Percentiles rank a stretch among this genome's conserved stretches.
Conservation (phyloP, 2,888 invertebrate genomes). For the Cancer borealis region DNA sequence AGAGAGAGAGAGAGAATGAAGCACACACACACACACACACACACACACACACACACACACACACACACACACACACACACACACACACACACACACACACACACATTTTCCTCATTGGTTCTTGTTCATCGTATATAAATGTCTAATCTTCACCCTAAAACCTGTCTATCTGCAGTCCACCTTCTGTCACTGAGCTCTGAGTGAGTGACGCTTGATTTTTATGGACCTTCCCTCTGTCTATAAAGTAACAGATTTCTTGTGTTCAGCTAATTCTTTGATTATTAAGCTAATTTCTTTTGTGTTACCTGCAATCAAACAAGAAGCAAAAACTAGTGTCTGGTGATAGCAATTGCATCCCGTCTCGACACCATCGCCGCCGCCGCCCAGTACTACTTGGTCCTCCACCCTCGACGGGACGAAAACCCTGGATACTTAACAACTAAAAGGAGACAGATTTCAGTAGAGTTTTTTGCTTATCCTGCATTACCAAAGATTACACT, state of each 20-base stretch:
- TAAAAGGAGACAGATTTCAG: background rate
- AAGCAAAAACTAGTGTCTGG: background rate
- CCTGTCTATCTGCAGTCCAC: background rate
- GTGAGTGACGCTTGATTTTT: constrained; percentile 18
- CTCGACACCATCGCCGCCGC: background rate
- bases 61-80: background rate
- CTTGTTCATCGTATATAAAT: background rate
- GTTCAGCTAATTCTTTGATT: background rate
- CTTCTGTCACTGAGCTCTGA: background rate
- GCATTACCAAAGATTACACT: no score
- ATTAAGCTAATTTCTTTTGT: background rate
- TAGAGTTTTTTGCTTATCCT: no score
- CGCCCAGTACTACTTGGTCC: background rate
- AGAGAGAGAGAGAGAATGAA: background rate
- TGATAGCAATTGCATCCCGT: background rate
- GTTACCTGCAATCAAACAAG: background rate
- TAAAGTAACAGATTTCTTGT: background rate
- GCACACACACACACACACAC: background rate
- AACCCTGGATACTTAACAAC: background rate
- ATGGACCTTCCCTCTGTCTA: background rate
- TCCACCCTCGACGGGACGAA: background rate
- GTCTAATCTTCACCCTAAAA: background rate
- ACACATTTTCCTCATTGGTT: background rate
- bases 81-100: no score
- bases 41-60: background rate